These are phyloP conservation scores for Exocentrus adspersus DNA, from an alignment of 2,888 invertebrate genomes.

Conservation along the genomic window DNA sequence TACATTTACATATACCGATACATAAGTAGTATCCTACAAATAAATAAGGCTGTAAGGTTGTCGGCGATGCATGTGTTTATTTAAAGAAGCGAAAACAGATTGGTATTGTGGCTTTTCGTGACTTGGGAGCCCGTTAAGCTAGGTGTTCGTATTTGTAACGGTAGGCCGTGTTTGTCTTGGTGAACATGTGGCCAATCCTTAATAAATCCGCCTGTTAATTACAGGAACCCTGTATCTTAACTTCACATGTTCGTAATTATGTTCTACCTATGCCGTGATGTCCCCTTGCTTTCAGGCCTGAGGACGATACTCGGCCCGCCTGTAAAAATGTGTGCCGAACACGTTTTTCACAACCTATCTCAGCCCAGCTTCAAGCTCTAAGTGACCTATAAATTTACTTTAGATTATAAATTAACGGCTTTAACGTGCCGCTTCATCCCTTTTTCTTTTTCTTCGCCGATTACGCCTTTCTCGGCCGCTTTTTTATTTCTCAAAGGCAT, in stretches of 20 bases:
- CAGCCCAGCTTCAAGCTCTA: constrained; percentile 50
- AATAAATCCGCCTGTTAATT: constrained; percentile 61
- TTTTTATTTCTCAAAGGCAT: constrained; percentile 7
- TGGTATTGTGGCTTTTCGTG: constrained; percentile 55
- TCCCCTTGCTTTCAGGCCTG: constrained; percentile 43
- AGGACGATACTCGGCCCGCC: constrained; percentile 50
- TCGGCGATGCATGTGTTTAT: constrained; percentile 38
- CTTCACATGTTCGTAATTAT: constrained; percentile 54
- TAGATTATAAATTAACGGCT: constrained; percentile 55
- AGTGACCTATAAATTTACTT: constrained; percentile 58
- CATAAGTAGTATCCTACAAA: constrained; percentile 31
- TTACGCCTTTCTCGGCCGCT: constrained; percentile 9
- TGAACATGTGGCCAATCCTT: constrained; percentile 56
- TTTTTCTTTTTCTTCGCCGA: constrained; percentile 34
- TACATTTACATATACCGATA: constrained; percentile 35
- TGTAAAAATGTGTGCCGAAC: constrained; percentile 48
- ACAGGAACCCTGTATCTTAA: constrained; percentile 57
- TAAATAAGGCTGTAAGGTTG: constrained; percentile 31
- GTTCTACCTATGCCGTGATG: constrained; percentile 48
- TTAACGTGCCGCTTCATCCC: constrained; percentile 47
- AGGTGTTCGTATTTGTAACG: constrained; percentile 59
- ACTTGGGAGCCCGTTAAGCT: constrained; percentile 54
- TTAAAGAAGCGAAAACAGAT: constrained; percentile 51
- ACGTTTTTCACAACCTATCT: constrained; percentile 57
- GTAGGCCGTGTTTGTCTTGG: constrained; percentile 55